Conservation (phyloP, 1,140 invertebrate genomes). For the Bombus haemorrhoidalis region DNA sequence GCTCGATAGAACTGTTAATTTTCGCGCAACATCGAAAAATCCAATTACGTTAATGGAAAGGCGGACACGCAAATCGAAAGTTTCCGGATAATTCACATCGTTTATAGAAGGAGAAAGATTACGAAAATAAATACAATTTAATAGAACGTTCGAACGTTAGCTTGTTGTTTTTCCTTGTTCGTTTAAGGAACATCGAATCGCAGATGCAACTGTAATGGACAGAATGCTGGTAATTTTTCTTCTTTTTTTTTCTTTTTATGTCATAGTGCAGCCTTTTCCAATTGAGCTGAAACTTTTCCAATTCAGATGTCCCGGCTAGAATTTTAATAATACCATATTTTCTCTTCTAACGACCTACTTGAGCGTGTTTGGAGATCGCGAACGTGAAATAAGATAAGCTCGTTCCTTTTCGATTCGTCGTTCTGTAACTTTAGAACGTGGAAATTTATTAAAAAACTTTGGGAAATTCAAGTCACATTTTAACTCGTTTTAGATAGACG, state of each 20-base stretch:
- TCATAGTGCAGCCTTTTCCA: background rate
- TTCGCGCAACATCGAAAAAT: background rate
- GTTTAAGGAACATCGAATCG: slow-evolving; percentile 7
- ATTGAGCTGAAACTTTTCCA: slow-evolving; percentile 11
- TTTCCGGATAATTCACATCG: background rate
- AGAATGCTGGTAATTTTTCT: slow-evolving; percentile 3
- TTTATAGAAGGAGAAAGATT: background rate
- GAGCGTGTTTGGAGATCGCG: background rate
- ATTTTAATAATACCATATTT: slow-evolving; percentile 24
- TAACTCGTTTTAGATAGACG: background rate
- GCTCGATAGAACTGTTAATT: background rate
- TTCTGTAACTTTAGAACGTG: background rate
- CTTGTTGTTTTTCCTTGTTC: background rate
- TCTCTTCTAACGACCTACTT: background rate
- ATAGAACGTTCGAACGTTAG: background rate
- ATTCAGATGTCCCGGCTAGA: background rate
- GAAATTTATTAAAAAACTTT: background rate
- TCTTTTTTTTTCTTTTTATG: background rate
- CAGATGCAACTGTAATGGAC: background rate
- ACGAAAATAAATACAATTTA: slow-evolving; percentile 23
- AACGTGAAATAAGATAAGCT: background rate
- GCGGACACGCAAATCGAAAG: background rate
- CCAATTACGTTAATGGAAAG: slow-evolving; percentile 26
- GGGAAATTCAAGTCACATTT: background rate
- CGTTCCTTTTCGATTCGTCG: background rate